Percentiles rank a stretch among this genome's conserved stretches.
These are phyloP conservation scores for Octomys mimax DNA, from an alignment of 2,797 vertebrate species.

Conservation along the genomic window DNA sequence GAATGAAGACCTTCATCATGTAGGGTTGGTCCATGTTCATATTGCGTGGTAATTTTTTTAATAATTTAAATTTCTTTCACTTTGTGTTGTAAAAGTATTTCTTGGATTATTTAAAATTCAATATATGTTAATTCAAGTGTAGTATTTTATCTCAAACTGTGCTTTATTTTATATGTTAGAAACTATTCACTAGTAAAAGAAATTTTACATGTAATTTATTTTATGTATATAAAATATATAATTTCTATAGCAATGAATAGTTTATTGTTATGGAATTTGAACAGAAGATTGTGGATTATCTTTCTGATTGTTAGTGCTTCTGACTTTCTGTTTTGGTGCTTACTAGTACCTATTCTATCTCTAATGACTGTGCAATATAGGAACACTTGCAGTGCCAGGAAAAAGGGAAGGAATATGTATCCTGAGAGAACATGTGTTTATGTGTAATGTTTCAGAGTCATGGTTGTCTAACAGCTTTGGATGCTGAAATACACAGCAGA, in stretches of 20 bases:
- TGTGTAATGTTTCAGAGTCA: neutral
- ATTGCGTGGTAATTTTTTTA: neutral
- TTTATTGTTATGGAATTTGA: conserved; percentile 41
- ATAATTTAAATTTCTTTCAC: neutral
- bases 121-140: neutral
- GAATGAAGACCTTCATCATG: neutral
- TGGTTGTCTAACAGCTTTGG: neutral
- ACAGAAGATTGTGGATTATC: neutral
- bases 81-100: conserved; percentile 12
- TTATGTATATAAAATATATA: neutral
- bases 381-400: neutral
- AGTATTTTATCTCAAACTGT: conserved; percentile 17
- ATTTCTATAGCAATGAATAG: neutral
- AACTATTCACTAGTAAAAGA: conserved; percentile 24
- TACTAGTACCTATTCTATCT: neutral
- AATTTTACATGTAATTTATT: neutral
- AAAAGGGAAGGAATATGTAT: neutral
- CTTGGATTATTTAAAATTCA: conserved; percentile 42
- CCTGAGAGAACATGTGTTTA: neutral
- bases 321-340: neutral
- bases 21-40: neutral
- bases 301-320: neutral
- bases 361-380: neutral
- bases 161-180: neutral
- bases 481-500: neutral